Conservation (phyloP, 2,797 vertebrate genomes). For the Chaunax sp. region DNA sequence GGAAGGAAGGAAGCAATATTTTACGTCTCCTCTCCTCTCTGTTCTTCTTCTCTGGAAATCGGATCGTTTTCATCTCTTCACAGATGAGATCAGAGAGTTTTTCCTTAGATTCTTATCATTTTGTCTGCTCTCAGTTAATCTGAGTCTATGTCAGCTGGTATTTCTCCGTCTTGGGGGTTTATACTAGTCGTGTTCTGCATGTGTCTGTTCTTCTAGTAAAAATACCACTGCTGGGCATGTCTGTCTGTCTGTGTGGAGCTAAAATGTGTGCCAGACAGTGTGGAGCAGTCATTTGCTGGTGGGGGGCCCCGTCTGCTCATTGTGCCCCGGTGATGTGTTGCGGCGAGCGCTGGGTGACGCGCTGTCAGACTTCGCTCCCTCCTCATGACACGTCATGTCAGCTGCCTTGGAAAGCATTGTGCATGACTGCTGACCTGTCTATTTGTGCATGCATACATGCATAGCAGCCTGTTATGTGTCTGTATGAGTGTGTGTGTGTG, state of each 20-base stretch:
- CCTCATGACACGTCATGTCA: constrained; percentile 44
- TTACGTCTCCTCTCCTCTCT: background rate
- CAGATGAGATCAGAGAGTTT: background rate
- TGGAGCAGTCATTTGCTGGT: constrained; percentile 36
- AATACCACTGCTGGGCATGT: constrained; percentile 32
- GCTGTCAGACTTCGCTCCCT: constrained; percentile 60
- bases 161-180: constrained; percentile 9
- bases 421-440: constrained; percentile 34
- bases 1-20: too few species aligned
- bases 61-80: too few species aligned
- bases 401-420: constrained; percentile 34
- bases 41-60: background rate
- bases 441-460: background rate
- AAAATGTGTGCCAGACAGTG: constrained; percentile 56
- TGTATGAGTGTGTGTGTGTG: background rate
- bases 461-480: background rate
- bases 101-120: constrained; percentile 1
- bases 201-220: constrained; percentile 16
- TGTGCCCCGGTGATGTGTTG: constrained; percentile 28
- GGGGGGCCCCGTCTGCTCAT: constrained; percentile 13
- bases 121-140: constrained; percentile 3
- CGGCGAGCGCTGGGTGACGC: background rate
- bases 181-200: constrained; percentile 10
- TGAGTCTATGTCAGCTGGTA: background rate
- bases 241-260: constrained; percentile 48